These are phyloP conservation scores for Scaptodrosophila lebanonensis DNA, from an alignment of 1,140 invertebrate genomes.

Conservation along the genomic window DNA sequence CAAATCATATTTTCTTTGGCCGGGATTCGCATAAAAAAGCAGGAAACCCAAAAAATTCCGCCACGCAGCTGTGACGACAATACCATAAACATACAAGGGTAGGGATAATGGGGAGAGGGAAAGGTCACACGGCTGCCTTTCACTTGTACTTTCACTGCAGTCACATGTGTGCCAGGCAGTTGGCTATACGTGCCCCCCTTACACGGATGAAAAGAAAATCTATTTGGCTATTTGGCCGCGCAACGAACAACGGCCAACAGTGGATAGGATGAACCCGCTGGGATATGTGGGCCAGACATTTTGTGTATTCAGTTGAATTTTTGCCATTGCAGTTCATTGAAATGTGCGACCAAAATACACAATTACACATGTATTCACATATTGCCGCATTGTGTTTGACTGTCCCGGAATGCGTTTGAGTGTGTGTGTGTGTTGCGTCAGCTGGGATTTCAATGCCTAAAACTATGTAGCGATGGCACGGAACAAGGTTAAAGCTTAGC, in stretches of 20 bases:
- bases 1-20: constrained; percentile 54
- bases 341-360: constrained; percentile 54
- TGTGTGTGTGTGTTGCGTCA: constrained; percentile 27
- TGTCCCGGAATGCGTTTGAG: too few relatives aligned
- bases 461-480: not conserved
- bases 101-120: constrained; percentile 8
- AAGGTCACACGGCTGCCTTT: constrained; percentile 38
- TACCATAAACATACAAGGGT: constrained; percentile 27
- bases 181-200: constrained; percentile 39
- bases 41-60: not conserved
- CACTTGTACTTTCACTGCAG: constrained; percentile 61
- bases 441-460: constrained; percentile 19
- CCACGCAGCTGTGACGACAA: constrained; percentile 2
- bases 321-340: constrained; percentile 51
- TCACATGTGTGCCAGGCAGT: constrained; percentile 39
- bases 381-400: constrained; percentile 43
- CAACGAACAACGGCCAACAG: not conserved
- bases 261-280: not conserved
- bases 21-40: constrained; percentile 3
- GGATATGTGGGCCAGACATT: constrained; percentile 20
- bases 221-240: constrained; percentile 38
- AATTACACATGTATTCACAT: constrained; percentile 65
- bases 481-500: constrained; percentile 56
- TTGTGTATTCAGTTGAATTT: constrained; percentile 48
- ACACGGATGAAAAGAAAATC: constrained; percentile 41